Base-by-base conservation (phyloP, 2,797 vertebrate species). In the Bovichtus variegatus region DNA sequence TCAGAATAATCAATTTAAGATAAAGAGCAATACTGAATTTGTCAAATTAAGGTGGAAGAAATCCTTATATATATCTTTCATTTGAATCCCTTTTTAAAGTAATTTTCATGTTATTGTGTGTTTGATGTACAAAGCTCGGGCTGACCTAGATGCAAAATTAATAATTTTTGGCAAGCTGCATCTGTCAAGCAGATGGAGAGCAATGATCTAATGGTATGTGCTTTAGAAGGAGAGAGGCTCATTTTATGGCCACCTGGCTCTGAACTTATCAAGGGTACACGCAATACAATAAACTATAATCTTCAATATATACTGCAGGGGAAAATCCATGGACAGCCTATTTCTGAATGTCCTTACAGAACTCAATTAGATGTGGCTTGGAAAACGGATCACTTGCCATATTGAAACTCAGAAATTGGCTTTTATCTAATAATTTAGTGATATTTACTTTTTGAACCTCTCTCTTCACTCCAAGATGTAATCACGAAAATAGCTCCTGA, bases 171-270 rank as follows among this genome's bases (percentile, higher is more conserved):
- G 71, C 74, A 84, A 90, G 83, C 46, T n/a, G 65, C 84, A 83
- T 86, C 82, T 91, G 86, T 89, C 80, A 82, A 59, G 67, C 86
- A 89, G 86, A 89, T 78, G 84, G 78, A 81, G 67, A 81, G 78
- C 46, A 76, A 44, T 68, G 85, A 81, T 88, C 77, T 84, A 70
- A 74, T 71, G 71, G 55, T 78, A 63, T 73, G 72, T 75, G 76
- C 66, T 76, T 76, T 67, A 76, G 55, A 81, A 61, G 47, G 41
- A 87, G 72, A 76, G 51, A 71, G 7, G 74, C 82, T 80, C 47
- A 75, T 84, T 87, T 67, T 74, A 59, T 57, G 71, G 76, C 71
- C 80, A 85, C 82, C 82, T 85, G 76, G 59, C 76, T 86, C 71
- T 84, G 71, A 81, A 83, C 63, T 70, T 78, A 80, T 73, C 67